A percentile compares a stretch with the other conserved stretches of the same genome.
Conservation (phyloP, 2,888 invertebrate genomes). For the Calliphora vomitoria region DNA sequence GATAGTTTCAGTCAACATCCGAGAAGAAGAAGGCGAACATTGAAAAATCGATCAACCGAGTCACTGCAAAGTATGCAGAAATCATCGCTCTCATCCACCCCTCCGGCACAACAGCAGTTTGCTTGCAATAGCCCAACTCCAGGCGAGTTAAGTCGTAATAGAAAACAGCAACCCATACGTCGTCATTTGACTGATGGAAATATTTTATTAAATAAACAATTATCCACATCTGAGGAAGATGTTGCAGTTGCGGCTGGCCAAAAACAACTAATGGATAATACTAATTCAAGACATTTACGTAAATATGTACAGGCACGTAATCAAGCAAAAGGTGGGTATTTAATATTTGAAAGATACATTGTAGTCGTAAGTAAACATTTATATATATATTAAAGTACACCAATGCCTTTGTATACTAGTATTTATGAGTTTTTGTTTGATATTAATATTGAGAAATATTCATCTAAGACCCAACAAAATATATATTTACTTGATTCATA, state of each 20-base stretch:
- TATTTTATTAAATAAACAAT: conserved; percentile 70
- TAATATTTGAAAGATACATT: neutral
- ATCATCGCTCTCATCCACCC: neutral
- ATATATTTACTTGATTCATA: too few species aligned
- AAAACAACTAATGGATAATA: conserved; percentile 31
- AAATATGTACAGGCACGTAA: conserved; percentile 35
- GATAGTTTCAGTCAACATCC: conserved; percentile 84
- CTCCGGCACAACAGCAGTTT: neutral
- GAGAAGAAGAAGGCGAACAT: conserved; percentile 77
- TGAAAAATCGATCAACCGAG: conserved; percentile 74
- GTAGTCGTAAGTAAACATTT: neutral
- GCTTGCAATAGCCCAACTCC: neutral
- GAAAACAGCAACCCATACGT: conserved; percentile 73
- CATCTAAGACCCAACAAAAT: too few species aligned
- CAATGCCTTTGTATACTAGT: too few species aligned
- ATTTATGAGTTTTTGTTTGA: too few species aligned
- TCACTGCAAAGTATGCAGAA: conserved; percentile 28
- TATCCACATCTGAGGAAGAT: conserved; percentile 70
- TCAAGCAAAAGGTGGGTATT: conserved; percentile 51
- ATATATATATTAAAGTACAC: neutral
- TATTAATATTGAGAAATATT: too few species aligned
- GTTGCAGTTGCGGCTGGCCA: neutral
- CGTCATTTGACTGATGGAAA: conserved; percentile 76
- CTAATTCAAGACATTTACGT: conserved; percentile 30
- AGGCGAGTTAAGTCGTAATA: conserved; percentile 34